phyloP scores from a whole-genome alignment of 1,140 invertebrate genomes.

The Eumeta japonica region DNA sequence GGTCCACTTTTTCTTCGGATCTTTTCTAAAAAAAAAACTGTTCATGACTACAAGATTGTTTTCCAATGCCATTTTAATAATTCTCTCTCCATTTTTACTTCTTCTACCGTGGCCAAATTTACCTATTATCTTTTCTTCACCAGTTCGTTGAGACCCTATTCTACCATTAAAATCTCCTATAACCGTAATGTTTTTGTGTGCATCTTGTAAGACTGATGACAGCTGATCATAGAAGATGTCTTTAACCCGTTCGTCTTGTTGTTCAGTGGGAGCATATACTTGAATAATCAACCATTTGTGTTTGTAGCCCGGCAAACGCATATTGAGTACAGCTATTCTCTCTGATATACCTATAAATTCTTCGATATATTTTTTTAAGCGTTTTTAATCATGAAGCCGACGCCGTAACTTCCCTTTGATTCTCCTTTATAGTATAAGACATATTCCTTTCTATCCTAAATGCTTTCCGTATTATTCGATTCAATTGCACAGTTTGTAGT shows the following conservation, averaged over 20 bases:
- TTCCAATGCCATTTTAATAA: constrained; percentile 10
- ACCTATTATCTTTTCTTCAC: constrained; percentile 11
- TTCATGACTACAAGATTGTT: constrained; percentile 11
- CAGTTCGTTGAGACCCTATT: constrained; percentile 3
- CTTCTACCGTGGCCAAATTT: constrained; percentile 15
- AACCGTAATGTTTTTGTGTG: too few relatives aligned
- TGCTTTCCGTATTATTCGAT: too few relatives aligned
- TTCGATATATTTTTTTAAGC: constrained; percentile 8
- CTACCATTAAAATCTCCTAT: too few relatives aligned
- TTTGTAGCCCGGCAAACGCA: constrained; percentile 10
- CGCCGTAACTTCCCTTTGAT: constrained; percentile 9
- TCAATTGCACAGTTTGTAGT: too few relatives aligned
- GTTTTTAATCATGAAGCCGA: constrained; percentile 13
- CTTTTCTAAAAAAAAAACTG: too few relatives aligned
- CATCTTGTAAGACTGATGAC: constrained; percentile 5
- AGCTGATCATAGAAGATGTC: constrained; percentile 11
- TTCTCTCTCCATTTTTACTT: constrained; percentile 15
- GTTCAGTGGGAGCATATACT: constrained; percentile 17
- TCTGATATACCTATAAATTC: constrained; percentile 11
- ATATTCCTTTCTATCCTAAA: constrained; percentile 10
- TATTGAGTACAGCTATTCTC: constrained; percentile 9
- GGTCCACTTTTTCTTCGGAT: constrained; percentile 12
- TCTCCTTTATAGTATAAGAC: constrained; percentile 13
- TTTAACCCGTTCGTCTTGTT: constrained; percentile 8
- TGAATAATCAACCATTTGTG: constrained; percentile 14